Conservation (phyloP, 1,140 invertebrate genomes). For the Saxidomus purpurata region DNA sequence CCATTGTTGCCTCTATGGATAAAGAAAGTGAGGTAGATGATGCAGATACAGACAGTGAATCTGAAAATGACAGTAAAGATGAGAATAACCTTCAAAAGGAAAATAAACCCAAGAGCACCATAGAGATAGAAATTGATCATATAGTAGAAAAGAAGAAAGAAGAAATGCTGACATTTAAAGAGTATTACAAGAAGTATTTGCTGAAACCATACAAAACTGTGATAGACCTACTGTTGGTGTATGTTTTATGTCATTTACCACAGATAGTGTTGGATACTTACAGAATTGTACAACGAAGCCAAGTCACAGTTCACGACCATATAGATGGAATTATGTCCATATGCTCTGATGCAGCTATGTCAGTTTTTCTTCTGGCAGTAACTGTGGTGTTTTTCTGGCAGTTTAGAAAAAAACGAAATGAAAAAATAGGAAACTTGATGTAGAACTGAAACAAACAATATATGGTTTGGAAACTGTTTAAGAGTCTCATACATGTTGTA, state of each 20-base stretch:
- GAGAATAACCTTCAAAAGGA: background rate
- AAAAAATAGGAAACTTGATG: background rate
- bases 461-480: no score
- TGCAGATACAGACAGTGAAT: background rate
- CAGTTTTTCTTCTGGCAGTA: background rate
- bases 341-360: background rate
- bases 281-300: background rate
- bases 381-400: slow-evolving; percentile 22
- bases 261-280: slow-evolving; percentile 37
- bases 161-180: background rate
- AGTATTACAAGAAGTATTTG: slow-evolving; percentile 39
- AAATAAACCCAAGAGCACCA: background rate
- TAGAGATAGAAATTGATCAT: background rate
- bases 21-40: background rate
- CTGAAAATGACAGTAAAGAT: background rate
- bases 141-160: background rate
- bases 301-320: background rate
- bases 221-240: background rate
- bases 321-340: slow-evolving; percentile 4
- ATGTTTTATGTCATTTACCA: slow-evolving; percentile 4
- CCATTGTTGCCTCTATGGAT: background rate
- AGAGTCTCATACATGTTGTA: no score
- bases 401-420: background rate
- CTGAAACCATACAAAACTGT: slow-evolving; percentile 35
- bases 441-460: no score